Base-by-base conservation (phyloP, 30 jellyfish, hydroid and myxozoan genomes). In the Rhopilema esculentum region DNA sequence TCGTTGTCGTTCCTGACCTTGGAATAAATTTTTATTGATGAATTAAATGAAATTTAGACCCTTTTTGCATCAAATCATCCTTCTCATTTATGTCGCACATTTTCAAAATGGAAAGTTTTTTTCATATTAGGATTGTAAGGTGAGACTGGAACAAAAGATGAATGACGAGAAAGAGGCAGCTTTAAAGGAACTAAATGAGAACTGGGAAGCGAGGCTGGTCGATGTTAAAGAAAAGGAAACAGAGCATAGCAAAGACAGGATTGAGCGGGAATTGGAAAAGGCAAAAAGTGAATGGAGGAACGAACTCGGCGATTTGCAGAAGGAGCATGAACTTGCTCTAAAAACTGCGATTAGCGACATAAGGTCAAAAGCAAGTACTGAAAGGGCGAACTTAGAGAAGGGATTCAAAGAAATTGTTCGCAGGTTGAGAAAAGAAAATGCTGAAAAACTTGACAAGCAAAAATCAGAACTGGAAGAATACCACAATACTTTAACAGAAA, bases 271-370 rank as follows among this genome's bases (percentile, higher is more conserved):
- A 31, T 22, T 88, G 75, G 91, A 88, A 72, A 63, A 23, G 30
- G 75, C 71, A 1, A 88, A 88, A 73, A 48, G 15, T 33, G 91
- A 71, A 16, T 88, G 96, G 96, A 79, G 61, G 40, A 29, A 30
- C 12, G 96, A 88, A 21, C 91, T 88, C 18, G 83, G 70, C 21
- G 79, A 72, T 33, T 68, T 88, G n/a, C 91, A 88, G 72, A 53
- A 57, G 50, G 96, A 88, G 20, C 96, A 88, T n/a, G 88, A 66
- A 23, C 51, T 27, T 16, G 96, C 78, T 9, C 64, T 88, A 23
- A 69, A 75, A 61, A 66, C 57, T 0, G 49, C 88, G 1, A 75
- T 76, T 18, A 32, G 31, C 19, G 91, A 88, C 0, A 31, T 66
- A 31, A 53, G 73, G 33, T 66, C 61, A 22, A 72, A 53, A 48